Conservation (phyloP, 1,140 invertebrate species). For the Epicauta chinensis region DNA sequence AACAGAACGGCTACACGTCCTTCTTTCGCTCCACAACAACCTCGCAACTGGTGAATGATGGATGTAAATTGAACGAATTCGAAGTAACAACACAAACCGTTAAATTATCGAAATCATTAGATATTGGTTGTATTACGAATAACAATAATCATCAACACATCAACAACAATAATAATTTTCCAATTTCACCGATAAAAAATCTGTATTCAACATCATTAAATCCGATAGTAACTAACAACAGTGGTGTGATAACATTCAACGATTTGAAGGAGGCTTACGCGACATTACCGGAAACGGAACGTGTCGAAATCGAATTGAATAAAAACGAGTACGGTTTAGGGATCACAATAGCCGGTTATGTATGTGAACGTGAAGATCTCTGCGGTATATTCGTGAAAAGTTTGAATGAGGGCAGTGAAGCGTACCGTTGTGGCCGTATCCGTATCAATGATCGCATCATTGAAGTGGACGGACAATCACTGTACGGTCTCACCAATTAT, state of each 20-base stretch:
- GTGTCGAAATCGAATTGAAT: constrained; percentile 53
- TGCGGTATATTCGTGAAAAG: constrained; percentile 95
- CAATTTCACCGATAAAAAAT: too few relatives aligned
- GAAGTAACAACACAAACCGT: too few relatives aligned
- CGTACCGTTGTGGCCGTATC: constrained; percentile 79
- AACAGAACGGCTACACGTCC: constrained; percentile 57
- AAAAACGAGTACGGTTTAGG: constrained; percentile 63
- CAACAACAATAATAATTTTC: constrained; percentile 21
- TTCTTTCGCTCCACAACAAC: constrained; percentile 13
- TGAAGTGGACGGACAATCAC: constrained; percentile 72
- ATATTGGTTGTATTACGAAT: too few relatives aligned
- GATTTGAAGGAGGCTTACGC: constrained; percentile 31
- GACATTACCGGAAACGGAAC: constrained; percentile 44
- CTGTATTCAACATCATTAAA: too few relatives aligned
- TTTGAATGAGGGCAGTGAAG: constrained; percentile 86
- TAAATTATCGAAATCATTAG: too few relatives aligned
- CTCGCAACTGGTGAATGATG: not conserved
- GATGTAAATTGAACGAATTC: too few relatives aligned
- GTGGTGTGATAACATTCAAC: constrained; percentile 42
- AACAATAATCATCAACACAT: too few relatives aligned
- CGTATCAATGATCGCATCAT: constrained; percentile 89
- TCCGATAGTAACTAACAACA: constrained; percentile 42
- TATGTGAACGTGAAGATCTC: constrained; percentile 75
- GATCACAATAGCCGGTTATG: constrained; percentile 62
- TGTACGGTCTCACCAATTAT: constrained; percentile 82